A percentile compares a stretch with the other conserved stretches of the same genome.
Conservation (phyloP, 2,113 vertebrate genomes). For the Sinocyclocheilus anshuiensis region DNA sequence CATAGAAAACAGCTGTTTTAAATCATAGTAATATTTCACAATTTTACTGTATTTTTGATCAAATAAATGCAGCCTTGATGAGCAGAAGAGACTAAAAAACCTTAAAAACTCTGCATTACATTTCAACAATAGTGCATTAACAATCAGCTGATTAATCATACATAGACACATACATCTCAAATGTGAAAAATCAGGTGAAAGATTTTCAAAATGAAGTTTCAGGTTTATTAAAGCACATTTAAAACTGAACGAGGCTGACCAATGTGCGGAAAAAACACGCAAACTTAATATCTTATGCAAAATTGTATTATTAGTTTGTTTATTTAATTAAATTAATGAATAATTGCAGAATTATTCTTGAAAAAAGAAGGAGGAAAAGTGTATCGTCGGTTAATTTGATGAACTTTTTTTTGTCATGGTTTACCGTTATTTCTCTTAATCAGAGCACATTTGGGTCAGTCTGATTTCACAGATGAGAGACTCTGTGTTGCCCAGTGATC, state of each 20-base stretch:
- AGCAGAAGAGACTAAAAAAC: too few relatives aligned
- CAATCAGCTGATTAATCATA: too few relatives aligned
- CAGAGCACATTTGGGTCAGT: constrained; percentile 24
- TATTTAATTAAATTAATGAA: background rate
- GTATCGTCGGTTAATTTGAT: background rate
- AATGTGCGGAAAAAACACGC: too few relatives aligned
- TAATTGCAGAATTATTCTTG: background rate
- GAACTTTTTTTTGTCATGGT: background rate
- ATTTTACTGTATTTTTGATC: background rate
- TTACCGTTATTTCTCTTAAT: background rate
- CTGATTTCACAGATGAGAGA: constrained; percentile 24
- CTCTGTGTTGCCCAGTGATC: background rate
- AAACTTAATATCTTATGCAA: too few relatives aligned
- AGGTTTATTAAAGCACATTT: too few relatives aligned
- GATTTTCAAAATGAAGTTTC: too few relatives aligned
- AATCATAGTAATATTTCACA: background rate
- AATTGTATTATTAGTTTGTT: background rate
- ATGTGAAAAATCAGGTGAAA: too few relatives aligned
- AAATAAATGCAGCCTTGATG: background rate
- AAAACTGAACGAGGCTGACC: too few relatives aligned
- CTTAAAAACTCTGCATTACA: background rate
- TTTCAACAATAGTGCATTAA: background rate
- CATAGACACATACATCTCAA: too few relatives aligned
- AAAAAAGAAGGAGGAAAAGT: background rate
- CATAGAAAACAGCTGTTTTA: background rate